Evolutionary conservation across 2,888 invertebrate species (phyloP).

Genomic region (Cylloceria caligata): DNA sequence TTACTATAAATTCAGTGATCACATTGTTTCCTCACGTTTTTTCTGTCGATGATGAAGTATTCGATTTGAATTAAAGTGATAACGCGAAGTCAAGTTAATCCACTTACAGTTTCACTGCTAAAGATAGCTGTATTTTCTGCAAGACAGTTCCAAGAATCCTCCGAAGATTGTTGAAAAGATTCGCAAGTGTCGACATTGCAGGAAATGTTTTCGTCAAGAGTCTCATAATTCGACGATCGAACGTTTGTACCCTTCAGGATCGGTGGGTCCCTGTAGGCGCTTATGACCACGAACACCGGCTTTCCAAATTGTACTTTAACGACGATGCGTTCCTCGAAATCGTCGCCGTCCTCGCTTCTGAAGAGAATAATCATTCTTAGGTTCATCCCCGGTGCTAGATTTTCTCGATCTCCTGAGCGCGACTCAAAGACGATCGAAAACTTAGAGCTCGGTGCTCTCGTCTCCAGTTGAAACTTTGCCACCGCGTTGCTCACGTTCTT

Average conservation of each 20-base stretch:
- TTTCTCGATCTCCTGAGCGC: constrained; percentile 59
- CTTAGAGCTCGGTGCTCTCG: constrained; percentile 75
- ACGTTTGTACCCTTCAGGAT: constrained; percentile 76
- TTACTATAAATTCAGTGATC: neutral
- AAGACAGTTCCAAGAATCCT: constrained; percentile 32
- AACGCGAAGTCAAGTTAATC: too few relatives aligned
- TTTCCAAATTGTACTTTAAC: constrained; percentile 80
- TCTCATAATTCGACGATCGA: constrained; percentile 15
- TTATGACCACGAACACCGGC: constrained; percentile 76
- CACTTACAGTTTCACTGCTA: constrained; percentile 50
- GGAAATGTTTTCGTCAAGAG: neutral
- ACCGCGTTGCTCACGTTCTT: constrained; percentile 76
- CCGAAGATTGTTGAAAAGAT: constrained; percentile 42
- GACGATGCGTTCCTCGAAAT: constrained; percentile 78
- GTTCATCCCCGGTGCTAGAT: constrained; percentile 84
- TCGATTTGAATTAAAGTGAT: neutral
- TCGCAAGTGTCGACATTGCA: constrained; percentile 31
- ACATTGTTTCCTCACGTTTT: neutral
- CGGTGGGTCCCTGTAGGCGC: constrained; percentile 81
- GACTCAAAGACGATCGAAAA: constrained; percentile 76
- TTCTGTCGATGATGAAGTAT: neutral
- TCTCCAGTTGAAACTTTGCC: constrained; percentile 78
- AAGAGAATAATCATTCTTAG: constrained; percentile 80
- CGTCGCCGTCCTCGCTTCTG: constrained; percentile 77
- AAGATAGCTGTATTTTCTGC: neutral